Evolutionary conservation across 2,888 invertebrate genomes (phyloP), one percentile per base, ranked within the genome.

Genomic region (Chironomus riparius): DNA sequence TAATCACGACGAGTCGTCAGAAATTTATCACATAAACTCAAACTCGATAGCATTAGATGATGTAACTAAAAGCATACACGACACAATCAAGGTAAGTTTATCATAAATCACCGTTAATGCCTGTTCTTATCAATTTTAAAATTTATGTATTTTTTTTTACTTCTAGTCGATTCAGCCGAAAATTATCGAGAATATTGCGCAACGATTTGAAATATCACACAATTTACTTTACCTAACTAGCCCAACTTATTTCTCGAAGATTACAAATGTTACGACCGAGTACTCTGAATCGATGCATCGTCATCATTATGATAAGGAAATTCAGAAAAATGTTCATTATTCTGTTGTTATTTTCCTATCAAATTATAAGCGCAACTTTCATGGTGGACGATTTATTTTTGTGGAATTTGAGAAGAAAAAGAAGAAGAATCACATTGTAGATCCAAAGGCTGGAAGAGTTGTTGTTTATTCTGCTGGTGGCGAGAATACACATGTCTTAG

Each of bases 271-370:
- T 69, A 86, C 90, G 61, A 88, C 94, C 1, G 72, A 88, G 89
- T 79, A 92, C 92, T 1, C 81, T 88, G 21, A 93, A 94, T 82
- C 94, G 83, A 95, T 95, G 83, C 95, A 95, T 95, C 93, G 93
- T 84, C 88, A 90, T 18, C 94, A 95, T 85, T 88, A 94, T 61
- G 95, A 95, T 83, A 93, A 94, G 87, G 94, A 93, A 85, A 80
- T 80, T 13, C 15, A 68, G 5, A 74, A 50, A 4, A 12, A 21
- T 48, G 95, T 94, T 81, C 93, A 94, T 82, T 96, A 92, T 81
- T 95, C 95, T 21, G 90, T 94, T 5, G 83, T 95, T 15, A 83
- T 95, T 0, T 95, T 95, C 83, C 85, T 96, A 75, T 89, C 87
- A 76, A 91, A 93, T 82, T 93, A 88, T 80, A 87, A 86, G 15